Conservation (phyloP, 2,888 invertebrate genomes). For the Thymelicus lineola region DNA sequence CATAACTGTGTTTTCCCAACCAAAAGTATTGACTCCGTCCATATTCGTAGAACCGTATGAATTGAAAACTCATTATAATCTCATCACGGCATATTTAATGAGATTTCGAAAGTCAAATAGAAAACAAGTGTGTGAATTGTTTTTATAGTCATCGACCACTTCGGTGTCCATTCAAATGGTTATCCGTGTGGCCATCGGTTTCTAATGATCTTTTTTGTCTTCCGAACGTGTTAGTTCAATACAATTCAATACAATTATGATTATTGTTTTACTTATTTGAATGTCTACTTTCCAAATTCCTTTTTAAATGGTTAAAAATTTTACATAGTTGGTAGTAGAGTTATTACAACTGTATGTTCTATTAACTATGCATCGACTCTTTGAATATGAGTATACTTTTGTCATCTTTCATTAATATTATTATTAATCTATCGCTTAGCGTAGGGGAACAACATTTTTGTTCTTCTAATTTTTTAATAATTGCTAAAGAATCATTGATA, state of each 20-base stretch:
- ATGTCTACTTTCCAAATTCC: conserved; percentile 18
- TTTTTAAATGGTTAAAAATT: conserved; percentile 27
- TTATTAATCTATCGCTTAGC: no score
- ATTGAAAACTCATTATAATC: conserved; percentile 38
- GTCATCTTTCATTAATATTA: no score
- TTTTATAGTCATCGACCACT: conserved; percentile 28
- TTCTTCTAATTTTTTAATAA: no score
- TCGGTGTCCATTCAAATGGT: conserved; percentile 16
- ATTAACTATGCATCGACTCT: no score
- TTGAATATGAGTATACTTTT: no score
- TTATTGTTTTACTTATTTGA: conserved; percentile 31
- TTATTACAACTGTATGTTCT: no score
- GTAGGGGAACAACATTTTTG: no score
- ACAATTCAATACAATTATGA: conserved; percentile 24
- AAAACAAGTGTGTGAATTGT: conserved; percentile 32
- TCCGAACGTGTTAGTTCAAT: conserved; percentile 10
- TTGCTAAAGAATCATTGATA: no score
- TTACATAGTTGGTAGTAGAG: conserved; percentile 8
- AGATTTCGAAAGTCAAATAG: conserved; percentile 36
- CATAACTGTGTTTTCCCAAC: conserved; percentile 32
- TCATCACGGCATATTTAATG: conserved; percentile 37
- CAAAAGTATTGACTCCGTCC: conserved; percentile 23
- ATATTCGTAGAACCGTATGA: conserved; percentile 27
- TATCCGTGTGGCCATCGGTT: conserved; percentile 20
- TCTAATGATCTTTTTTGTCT: conserved; percentile 31